A percentile compares a stretch with the other conserved stretches of the same genome.
These are phyloP conservation scores for Antrozous pallidus DNA, from an alignment of 2,797 vertebrate genomes.

Conservation along the genomic window DNA sequence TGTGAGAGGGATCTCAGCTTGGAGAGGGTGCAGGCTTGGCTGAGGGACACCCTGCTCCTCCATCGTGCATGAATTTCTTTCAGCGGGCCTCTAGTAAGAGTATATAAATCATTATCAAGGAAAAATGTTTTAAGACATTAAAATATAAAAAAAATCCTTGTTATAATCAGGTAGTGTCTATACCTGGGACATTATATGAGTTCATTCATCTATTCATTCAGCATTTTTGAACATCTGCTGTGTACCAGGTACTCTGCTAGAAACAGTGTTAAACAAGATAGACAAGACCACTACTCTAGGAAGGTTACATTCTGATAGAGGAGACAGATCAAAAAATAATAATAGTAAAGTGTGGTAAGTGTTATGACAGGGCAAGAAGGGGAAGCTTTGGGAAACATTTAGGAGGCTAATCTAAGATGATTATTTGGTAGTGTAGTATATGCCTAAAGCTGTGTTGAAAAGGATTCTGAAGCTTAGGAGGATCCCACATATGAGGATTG, in stretches of 20 bases:
- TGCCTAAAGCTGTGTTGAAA: background rate
- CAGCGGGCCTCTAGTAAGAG: background rate
- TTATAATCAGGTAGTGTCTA: background rate
- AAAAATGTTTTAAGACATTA: slow-evolving; percentile 14
- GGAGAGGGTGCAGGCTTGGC: too few relatives aligned
- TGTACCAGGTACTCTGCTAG: background rate
- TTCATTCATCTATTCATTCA: background rate
- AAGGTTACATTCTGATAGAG: background rate
- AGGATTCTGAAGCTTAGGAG: slow-evolving; percentile 18
- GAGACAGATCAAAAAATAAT: background rate
- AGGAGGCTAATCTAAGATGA: background rate
- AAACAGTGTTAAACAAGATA: background rate
- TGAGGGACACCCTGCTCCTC: too few relatives aligned
- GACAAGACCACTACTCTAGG: background rate
- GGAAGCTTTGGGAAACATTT: background rate
- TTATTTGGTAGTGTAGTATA: background rate
- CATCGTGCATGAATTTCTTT: too few relatives aligned
- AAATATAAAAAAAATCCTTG: background rate
- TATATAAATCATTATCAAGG: background rate
- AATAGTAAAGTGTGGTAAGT: background rate
- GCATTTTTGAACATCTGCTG: background rate
- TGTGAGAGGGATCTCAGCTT: too few relatives aligned
- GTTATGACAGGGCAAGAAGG: background rate
- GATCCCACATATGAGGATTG: background rate
- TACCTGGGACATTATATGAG: background rate